phyloP scores from a whole-genome alignment of 2,888 invertebrate genomes.

The Scaeva pyrastri region DNA sequence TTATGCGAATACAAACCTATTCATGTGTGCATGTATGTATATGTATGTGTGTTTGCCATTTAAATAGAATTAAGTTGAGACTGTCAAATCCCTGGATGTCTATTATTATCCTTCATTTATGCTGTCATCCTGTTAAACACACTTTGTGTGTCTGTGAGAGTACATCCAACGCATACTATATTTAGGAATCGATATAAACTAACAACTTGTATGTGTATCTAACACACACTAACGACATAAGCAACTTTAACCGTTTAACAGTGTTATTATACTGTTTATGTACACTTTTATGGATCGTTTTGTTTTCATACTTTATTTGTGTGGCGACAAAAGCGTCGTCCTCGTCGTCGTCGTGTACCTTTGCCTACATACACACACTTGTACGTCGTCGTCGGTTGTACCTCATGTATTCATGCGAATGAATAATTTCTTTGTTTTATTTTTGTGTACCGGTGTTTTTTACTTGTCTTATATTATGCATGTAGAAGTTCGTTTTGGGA shows the following conservation, averaged over 20 bases:
- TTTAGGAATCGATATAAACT: slow-evolving; percentile 10
- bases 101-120: slow-evolving; percentile 55
- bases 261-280: slow-evolving; percentile 42
- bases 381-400: background rate
- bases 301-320: background rate
- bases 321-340: no score
- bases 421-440: slow-evolving; percentile 32
- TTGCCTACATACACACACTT: no score
- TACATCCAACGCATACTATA: no score
- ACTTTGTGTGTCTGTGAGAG: background rate
- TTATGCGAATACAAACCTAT: no score
- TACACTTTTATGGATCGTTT: slow-evolving; percentile 37
- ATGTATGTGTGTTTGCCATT: slow-evolving; percentile 5
- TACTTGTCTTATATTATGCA: background rate
- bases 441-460: background rate
- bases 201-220: background rate
- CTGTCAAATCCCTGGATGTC: slow-evolving; percentile 62
- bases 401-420: slow-evolving; percentile 33
- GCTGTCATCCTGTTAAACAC: slow-evolving; percentile 42
- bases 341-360: background rate
- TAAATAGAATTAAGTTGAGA: slow-evolving; percentile 54
- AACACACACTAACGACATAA: background rate
- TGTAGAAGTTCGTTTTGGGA: no score
- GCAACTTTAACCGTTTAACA: slow-evolving; percentile 50
- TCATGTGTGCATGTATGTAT: background rate